Conservation (phyloP, 2,888 invertebrate species). For the Hoplodrina ambigua region DNA sequence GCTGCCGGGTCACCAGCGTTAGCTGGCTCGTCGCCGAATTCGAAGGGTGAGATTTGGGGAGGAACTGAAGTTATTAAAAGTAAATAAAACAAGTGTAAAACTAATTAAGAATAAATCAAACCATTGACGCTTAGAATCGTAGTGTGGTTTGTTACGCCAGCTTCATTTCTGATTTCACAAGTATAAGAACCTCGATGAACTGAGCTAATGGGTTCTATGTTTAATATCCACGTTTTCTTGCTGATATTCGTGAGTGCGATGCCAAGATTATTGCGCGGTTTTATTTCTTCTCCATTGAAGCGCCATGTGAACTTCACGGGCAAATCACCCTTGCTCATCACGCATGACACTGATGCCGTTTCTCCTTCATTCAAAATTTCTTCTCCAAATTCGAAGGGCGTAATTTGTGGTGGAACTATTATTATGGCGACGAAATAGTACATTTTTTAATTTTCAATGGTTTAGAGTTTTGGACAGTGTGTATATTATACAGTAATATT, state of each 20-base stretch:
- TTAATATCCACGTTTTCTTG: slow-evolving; percentile 92
- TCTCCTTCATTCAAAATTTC: slow-evolving; percentile 93
- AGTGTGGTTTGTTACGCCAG: slow-evolving; percentile 91
- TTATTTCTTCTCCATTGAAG: slow-evolving; percentile 88
- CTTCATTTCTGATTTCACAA: slow-evolving; percentile 92
- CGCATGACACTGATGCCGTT: slow-evolving; percentile 93
- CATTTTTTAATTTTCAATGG: no score
- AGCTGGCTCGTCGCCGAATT: slow-evolving; percentile 92
- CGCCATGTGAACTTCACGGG: slow-evolving; percentile 95
- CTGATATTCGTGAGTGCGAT: slow-evolving; percentile 91
- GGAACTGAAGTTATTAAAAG: slow-evolving; percentile 88
- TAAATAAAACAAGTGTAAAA: slow-evolving; percentile 63
- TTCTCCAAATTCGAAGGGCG: slow-evolving; percentile 94
- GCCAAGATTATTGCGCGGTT: slow-evolving; percentile 89
- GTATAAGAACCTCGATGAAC: slow-evolving; percentile 92
- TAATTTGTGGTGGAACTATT: slow-evolving; percentile 93
- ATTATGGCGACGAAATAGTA: slow-evolving; percentile 6
- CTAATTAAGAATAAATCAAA: slow-evolving; percentile 77
- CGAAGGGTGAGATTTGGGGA: slow-evolving; percentile 92
- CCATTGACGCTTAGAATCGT: slow-evolving; percentile 91
- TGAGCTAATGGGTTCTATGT: slow-evolving; percentile 92
- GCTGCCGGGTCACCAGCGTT: slow-evolving; percentile 94
- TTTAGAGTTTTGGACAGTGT: no score
- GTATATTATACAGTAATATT: no score
- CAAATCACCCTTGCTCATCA: slow-evolving; percentile 94